Percentiles rank a stretch among this genome's conserved stretches.
These are phyloP conservation scores for Gyps fulvus DNA, from an alignment of 2,113 vertebrate genomes.

Conservation along the genomic window DNA sequence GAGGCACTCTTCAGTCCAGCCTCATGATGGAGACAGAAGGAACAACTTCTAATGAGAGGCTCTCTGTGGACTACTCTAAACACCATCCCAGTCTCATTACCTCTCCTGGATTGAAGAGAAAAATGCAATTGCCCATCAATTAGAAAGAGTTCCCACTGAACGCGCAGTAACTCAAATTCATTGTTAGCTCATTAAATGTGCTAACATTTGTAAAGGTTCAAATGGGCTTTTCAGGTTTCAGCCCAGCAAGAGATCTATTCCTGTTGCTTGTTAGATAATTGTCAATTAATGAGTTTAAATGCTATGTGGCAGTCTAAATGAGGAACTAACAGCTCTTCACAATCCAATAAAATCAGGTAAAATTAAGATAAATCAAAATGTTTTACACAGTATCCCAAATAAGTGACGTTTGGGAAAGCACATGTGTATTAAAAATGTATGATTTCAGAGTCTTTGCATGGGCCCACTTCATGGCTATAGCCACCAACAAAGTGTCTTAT, in stretches of 20 bases:
- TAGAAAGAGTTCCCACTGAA: slow-evolving; percentile 32
- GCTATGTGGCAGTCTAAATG: slow-evolving; percentile 1
- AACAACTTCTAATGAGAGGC: background rate
- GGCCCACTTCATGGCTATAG: background rate
- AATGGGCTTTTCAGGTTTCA: slow-evolving; percentile 29
- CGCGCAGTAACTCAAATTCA: background rate
- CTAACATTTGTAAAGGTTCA: slow-evolving; percentile 29
- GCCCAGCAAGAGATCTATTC: slow-evolving; percentile 22
- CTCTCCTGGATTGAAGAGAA: background rate
- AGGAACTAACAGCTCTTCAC: slow-evolving; percentile 21
- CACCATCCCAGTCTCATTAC: background rate
- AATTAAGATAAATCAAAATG: background rate
- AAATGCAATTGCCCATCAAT: background rate
- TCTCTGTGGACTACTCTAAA: background rate
- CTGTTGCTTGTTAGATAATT: slow-evolving; percentile 26
- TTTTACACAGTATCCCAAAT: background rate
- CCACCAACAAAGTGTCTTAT: background rate
- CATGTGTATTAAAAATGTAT: background rate
- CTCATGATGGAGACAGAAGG: background rate
- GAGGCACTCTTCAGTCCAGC: background rate
- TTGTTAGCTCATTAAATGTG: slow-evolving; percentile 1
- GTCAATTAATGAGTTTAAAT: slow-evolving; percentile 42
- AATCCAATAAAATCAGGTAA: slow-evolving; percentile 30
- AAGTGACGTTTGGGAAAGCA: background rate
- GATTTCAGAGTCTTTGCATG: background rate